Percentiles rank a stretch among this genome's conserved stretches.
Conservation (phyloP, 2,888 invertebrate genomes). For the Cabera pusaria region DNA sequence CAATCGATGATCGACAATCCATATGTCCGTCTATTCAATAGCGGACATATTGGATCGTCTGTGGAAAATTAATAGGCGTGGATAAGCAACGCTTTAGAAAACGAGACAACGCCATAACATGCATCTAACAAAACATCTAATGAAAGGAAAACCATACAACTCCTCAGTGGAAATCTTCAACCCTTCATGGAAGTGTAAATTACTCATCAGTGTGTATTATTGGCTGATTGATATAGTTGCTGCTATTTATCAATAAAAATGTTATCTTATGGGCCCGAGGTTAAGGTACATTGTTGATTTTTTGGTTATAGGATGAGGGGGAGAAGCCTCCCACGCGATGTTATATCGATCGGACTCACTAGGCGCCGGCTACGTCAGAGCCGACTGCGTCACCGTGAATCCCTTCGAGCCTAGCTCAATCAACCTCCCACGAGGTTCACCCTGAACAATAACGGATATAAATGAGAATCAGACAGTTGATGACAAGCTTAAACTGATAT, state of each 20-base stretch:
- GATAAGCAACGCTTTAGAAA: no score
- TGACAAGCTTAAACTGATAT: background rate
- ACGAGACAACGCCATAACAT: no score
- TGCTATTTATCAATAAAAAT: constrained; percentile 28
- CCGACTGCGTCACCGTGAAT: constrained; percentile 66
- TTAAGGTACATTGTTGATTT: constrained; percentile 50
- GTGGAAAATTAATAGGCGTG: no score
- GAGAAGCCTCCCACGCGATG: constrained; percentile 65
- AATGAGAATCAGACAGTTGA: constrained; percentile 7
- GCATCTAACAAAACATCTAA: no score
- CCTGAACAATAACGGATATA: constrained; percentile 15
- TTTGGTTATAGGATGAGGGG: constrained; percentile 45
- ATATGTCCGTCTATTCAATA: no score
- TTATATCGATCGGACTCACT: constrained; percentile 65
- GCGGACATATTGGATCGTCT: no score
- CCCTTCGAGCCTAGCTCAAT: constrained; percentile 45
- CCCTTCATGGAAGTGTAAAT: constrained; percentile 22
- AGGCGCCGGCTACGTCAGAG: constrained; percentile 60
- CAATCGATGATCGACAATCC: no score
- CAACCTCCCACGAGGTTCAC: constrained; percentile 40
- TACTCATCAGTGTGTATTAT: constrained; percentile 20
- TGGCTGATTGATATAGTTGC: constrained; percentile 7
- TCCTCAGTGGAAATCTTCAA: constrained; percentile 5
- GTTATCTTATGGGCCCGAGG: constrained; percentile 28
- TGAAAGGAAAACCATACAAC: no score